A percentile compares a stretch with the other conserved stretches of the same genome.
Conservation (phyloP, 2,113 vertebrate genomes). For the Isurus oxyrinchus region DNA sequence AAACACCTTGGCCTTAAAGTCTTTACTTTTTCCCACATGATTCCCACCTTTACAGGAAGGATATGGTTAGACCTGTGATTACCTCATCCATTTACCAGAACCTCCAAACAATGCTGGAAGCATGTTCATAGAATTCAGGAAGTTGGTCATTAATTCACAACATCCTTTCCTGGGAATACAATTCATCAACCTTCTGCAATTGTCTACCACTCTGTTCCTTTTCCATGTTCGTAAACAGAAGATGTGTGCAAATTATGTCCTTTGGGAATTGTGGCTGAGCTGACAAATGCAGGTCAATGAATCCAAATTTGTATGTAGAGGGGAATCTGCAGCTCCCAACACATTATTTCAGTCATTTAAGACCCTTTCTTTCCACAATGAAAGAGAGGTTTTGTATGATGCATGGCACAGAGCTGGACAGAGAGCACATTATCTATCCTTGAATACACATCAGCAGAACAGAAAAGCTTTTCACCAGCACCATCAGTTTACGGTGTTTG, state of each 20-base stretch:
- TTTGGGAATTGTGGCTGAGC: neutral
- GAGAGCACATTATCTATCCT: constrained; percentile 19
- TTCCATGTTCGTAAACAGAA: neutral
- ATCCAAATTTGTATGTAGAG: constrained; percentile 10
- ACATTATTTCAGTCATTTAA: neutral
- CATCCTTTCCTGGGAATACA: neutral
- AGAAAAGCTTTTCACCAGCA: neutral
- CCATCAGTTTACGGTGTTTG: neutral
- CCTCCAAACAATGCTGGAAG: neutral
- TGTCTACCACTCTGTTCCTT: neutral
- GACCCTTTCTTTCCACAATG: neutral
- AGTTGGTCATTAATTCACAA: neutral
- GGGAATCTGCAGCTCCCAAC: neutral
- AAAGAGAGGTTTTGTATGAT: constrained; percentile 29
- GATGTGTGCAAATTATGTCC: neutral
- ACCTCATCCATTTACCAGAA: neutral
- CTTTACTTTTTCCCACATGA: neutral
- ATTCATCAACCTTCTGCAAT: neutral
- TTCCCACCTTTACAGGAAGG: neutral
- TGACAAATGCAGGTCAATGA: neutral
- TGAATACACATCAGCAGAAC: neutral
- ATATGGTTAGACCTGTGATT: neutral
- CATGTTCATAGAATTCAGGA: neutral
- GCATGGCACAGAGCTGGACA: neutral
- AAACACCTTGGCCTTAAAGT: neutral